Base-by-base conservation (phyloP, 2,888 invertebrate genomes). In the Ophonus ardosiacus region DNA sequence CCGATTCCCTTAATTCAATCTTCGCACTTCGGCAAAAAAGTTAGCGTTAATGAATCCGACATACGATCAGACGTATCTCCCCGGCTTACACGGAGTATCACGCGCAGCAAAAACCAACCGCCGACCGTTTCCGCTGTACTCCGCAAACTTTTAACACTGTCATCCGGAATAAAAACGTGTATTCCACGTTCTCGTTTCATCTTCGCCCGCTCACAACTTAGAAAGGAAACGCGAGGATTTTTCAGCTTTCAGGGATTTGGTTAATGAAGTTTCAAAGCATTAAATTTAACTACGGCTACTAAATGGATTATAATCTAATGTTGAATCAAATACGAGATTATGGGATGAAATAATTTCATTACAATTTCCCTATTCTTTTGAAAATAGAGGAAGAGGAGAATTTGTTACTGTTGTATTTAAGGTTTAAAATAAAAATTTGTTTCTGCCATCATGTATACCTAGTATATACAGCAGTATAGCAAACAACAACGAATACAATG, bases 11-110 rank as follows among this genome's bases (percentile, higher is more conserved):
- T 76, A 76, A 76, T 76, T 76, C 76, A 76, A 76, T 76, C 76
- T 43, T 76, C 56, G 51, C 43, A 51, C 76, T 51, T 76, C 76
- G 51, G 76, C 24, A 43, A 76, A 76, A 76, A 76, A 76, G 76
- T 76, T 76, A 76, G 76, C 76, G 76, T 43, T 76, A 76, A 76
- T 76, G 76, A 76, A 76, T 76, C 76, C 76, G 76, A 76, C 76
- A 76, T 76, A 76, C 43, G 76, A 76, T 76, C 76, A 68, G 76
- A 18, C 76, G 76, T 38, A 38, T 38, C 68, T 68, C 38, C 15
- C 68, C 68, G 15, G 68, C 68, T 68, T 68, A 68, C 68, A 38
- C 68, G 15, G 18, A 68, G 68, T 68, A 68, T 68, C 68, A 68
- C 68, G 68, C 63, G 18, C 40, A 8, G 68, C 68, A 68, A 68